Percentiles rank a stretch among this genome's conserved stretches.
Conservation (phyloP, 2,888 invertebrate species). For the Osedax frankpressi region DNA sequence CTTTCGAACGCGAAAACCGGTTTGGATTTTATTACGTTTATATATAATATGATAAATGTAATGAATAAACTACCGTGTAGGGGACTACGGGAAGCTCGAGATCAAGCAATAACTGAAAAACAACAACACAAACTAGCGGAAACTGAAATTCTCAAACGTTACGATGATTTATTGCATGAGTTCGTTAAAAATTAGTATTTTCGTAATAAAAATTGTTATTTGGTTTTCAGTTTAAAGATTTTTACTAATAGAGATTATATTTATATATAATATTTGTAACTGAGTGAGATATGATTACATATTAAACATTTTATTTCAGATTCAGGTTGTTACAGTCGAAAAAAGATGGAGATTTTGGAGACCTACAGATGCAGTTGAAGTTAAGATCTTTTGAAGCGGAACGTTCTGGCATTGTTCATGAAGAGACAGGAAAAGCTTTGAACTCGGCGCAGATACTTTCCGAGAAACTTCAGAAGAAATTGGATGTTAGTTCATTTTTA, state of each 20-base stretch:
- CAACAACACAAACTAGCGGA: conserved; percentile 36
- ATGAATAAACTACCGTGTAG: too few species aligned
- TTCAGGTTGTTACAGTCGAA: conserved; percentile 37
- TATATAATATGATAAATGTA: too few species aligned
- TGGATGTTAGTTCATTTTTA: conserved; percentile 38
- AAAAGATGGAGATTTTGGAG: conserved; percentile 35
- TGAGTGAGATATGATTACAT: not conserved
- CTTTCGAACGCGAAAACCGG: conserved; percentile 46
- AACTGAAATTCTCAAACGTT: conserved; percentile 37
- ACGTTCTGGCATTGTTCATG: conserved; percentile 39
- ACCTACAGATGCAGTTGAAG: conserved; percentile 42
- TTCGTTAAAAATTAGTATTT: too few species aligned
- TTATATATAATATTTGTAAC: too few species aligned
- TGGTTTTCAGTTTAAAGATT: too few species aligned
- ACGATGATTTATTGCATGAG: conserved; percentile 41
- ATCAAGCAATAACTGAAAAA: conserved; percentile 40
- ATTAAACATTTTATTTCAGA: conserved; percentile 29
- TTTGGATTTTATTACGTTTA: too few species aligned
- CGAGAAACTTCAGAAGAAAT: conserved; percentile 44
- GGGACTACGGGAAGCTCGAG: conserved; percentile 41
- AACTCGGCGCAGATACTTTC: conserved; percentile 40
- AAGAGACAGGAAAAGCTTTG: conserved; percentile 40
- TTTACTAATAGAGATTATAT: too few species aligned
- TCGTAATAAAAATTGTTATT: too few species aligned
- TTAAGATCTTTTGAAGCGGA: conserved; percentile 44